Percentiles rank a stretch among this genome's conserved stretches.
These are phyloP conservation scores for Yponomeuta malinellus DNA, from an alignment of 2,888 invertebrate species.

Conservation along the genomic window DNA sequence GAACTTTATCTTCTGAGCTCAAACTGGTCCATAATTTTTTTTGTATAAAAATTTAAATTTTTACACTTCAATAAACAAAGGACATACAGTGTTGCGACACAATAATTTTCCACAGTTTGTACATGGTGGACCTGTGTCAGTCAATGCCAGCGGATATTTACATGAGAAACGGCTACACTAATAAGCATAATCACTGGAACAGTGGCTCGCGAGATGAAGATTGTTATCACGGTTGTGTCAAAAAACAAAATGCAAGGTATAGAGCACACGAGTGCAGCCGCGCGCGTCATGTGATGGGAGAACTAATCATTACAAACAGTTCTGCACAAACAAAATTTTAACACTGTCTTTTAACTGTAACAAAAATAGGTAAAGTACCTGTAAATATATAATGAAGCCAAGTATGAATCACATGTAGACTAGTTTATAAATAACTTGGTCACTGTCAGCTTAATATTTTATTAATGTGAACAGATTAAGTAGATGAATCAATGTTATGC, in stretches of 20 bases:
- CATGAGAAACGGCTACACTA: conserved; percentile 22
- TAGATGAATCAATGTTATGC: background rate
- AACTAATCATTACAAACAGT: background rate
- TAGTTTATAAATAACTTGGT: background rate
- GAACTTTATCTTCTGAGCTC: background rate
- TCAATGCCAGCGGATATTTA: conserved; percentile 18
- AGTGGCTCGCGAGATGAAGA: background rate
- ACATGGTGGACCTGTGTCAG: conserved; percentile 33
- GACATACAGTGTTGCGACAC: conserved; percentile 48
- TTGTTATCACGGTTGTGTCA: conserved; percentile 19
- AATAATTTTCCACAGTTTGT: conserved; percentile 58
- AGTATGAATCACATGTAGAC: background rate
- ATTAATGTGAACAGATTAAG: background rate
- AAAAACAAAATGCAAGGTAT: background rate
- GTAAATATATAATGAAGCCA: background rate
- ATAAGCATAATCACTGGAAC: conserved; percentile 22
- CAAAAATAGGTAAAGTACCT: background rate
- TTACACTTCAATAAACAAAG: conserved; percentile 17
- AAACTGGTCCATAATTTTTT: background rate
- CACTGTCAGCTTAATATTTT: background rate
- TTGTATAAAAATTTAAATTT: conserved; percentile 12
- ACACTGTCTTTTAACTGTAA: background rate
- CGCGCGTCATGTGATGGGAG: background rate
- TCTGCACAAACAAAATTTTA: background rate
- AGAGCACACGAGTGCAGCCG: background rate